Evolutionary conservation across 2,888 invertebrate genomes (phyloP).

Genomic region (Helleia helle): DNA sequence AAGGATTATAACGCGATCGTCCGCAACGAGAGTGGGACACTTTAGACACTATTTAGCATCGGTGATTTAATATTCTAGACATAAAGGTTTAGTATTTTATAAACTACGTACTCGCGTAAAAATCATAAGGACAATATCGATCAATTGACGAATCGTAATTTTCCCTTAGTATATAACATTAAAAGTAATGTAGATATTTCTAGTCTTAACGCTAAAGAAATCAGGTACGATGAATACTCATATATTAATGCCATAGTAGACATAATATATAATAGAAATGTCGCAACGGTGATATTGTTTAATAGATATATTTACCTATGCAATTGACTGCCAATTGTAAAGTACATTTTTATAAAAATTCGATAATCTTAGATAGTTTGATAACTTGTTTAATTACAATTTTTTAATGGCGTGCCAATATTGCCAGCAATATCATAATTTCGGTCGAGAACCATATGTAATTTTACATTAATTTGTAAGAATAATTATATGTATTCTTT

Average conservation of each 20-base stretch:
- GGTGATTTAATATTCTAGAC: constrained; percentile 46
- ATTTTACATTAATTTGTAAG: constrained; percentile 33
- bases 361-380: constrained; percentile 66
- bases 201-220: constrained; percentile 45
- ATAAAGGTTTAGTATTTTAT: constrained; percentile 66
- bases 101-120: constrained; percentile 70
- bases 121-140: constrained; percentile 72
- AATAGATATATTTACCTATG: constrained; percentile 55
- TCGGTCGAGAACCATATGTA: constrained; percentile 33
- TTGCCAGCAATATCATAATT: constrained; percentile 34
- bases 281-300: constrained; percentile 60
- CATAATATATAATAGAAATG: constrained; percentile 32
- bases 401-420: constrained; percentile 62
- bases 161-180: constrained; percentile 46
- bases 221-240: constrained; percentile 38
- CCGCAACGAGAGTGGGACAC: constrained; percentile 60
- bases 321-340: constrained; percentile 73
- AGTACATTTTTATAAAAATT: constrained; percentile 59
- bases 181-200: constrained; percentile 56
- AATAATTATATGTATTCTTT: constrained; percentile 26
- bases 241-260: constrained; percentile 55
- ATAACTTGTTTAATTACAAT: constrained; percentile 59
- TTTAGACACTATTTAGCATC: constrained; percentile 49
- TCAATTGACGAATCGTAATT: constrained; percentile 61
- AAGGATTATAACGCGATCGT: constrained; percentile 53